Percentiles rank a stretch among this genome's conserved stretches.
Conservation (phyloP, 2,113 vertebrate species). For the Lates calcarifer region DNA sequence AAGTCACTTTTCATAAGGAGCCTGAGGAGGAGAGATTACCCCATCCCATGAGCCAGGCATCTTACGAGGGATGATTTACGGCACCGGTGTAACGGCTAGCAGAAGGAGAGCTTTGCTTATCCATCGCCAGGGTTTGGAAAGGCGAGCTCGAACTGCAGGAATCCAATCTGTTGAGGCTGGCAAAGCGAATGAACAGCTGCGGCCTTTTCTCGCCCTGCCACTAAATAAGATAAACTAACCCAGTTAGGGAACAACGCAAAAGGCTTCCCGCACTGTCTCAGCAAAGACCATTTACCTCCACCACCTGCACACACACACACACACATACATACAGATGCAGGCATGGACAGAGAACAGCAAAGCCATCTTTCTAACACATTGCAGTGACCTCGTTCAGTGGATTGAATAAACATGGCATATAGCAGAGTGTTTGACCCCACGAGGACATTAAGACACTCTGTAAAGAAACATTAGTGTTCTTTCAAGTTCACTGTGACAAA, state of each 20-base stretch:
- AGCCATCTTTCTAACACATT: background rate
- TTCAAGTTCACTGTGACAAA: slow-evolving; percentile 28
- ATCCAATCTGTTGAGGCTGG: slow-evolving; percentile 77
- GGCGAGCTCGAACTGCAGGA: slow-evolving; percentile 66
- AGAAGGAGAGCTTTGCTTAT: slow-evolving; percentile 48
- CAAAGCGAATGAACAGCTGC: slow-evolving; percentile 78
- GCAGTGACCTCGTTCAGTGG: slow-evolving; percentile 7
- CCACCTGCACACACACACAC: slow-evolving; percentile 53
- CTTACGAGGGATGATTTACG: slow-evolving; percentile 73
- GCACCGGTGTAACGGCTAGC: slow-evolving; percentile 39
- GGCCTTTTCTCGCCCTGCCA: slow-evolving; percentile 65
- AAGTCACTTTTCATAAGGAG: slow-evolving; percentile 63
- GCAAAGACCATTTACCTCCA: slow-evolving; percentile 48
- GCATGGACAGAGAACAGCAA: background rate
- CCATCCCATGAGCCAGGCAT: slow-evolving; percentile 56
- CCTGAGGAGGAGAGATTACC: slow-evolving; percentile 63
- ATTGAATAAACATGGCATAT: slow-evolving; percentile 1
- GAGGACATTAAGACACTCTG: background rate
- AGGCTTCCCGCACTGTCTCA: slow-evolving; percentile 56
- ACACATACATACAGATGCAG: slow-evolving; percentile 13
- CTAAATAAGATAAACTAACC: slow-evolving; percentile 80
- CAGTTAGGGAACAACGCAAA: slow-evolving; percentile 65
- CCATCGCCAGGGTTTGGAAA: slow-evolving; percentile 61
- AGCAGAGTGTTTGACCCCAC: slow-evolving; percentile 31
- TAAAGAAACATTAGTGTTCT: background rate